These are phyloP conservation scores for Periparus ater DNA, from an alignment of 2,797 vertebrate genomes.

Conservation along the genomic window DNA sequence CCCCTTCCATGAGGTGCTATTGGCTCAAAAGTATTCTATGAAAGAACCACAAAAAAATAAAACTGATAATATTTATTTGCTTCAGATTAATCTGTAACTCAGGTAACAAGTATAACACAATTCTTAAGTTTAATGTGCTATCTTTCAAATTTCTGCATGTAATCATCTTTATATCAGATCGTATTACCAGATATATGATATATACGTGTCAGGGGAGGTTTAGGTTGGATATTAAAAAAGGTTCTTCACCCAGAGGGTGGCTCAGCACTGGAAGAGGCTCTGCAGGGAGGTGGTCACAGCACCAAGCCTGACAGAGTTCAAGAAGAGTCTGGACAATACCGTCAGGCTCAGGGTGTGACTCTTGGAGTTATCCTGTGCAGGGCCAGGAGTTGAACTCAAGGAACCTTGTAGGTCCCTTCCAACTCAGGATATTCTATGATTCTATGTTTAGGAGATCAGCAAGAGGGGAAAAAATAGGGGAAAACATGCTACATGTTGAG, in stretches of 20 bases:
- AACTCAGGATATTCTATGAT: background rate
- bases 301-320: background rate
- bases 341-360: background rate
- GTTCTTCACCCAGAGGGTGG: background rate
- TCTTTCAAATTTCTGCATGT: background rate
- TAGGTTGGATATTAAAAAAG: background rate
- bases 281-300: background rate
- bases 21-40: background rate
- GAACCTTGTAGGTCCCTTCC: background rate
- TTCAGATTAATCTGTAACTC: background rate
- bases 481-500: background rate
- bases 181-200: background rate
- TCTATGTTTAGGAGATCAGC: background rate
- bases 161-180: background rate
- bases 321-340: background rate
- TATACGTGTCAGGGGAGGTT: background rate
- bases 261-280: background rate
- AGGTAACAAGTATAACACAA: background rate
- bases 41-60: background rate
- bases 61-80: background rate
- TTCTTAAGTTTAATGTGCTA: background rate
- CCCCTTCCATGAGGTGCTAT: rapidly evolving
- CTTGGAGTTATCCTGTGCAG: background rate
- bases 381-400: background rate
- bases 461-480: background rate